These are phyloP conservation scores for Frankliniella intonsa DNA, from an alignment of 2,888 invertebrate species.

Conservation along the genomic window DNA sequence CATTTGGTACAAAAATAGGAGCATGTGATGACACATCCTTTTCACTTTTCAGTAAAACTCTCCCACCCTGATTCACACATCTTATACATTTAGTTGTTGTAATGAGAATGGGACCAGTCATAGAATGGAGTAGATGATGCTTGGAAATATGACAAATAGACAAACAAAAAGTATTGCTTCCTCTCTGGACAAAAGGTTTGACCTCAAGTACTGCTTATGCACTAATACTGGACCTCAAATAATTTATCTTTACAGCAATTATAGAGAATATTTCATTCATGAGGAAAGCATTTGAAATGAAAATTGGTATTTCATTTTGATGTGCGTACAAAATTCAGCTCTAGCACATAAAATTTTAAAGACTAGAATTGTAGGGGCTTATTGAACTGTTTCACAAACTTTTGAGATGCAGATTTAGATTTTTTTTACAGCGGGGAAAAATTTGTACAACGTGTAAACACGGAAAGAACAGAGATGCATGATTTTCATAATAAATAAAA, in stretches of 20 bases:
- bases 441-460: neutral
- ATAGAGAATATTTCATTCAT: neutral
- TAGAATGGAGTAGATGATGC: too few relatives aligned
- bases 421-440: neutral
- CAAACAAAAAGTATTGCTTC: neutral
- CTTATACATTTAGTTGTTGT: too few relatives aligned
- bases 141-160: neutral
- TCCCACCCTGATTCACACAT: neutral
- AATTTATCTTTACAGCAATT: neutral
- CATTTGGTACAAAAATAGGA: neutral
- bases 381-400: neutral
- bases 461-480: neutral
- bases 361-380: neutral
- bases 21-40: neutral
- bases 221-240: too few relatives aligned
- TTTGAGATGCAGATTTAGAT: neutral
- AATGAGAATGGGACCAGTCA: too few relatives aligned
- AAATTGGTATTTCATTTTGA: neutral
- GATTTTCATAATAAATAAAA: neutral
- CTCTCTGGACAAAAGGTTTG: too few relatives aligned
- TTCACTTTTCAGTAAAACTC: neutral
- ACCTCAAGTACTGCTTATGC: too few relatives aligned
- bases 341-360: neutral
- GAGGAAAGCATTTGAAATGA: neutral
- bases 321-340: neutral